Conservation (phyloP, 2,888 invertebrate genomes). For the Pyrgus malvae region DNA sequence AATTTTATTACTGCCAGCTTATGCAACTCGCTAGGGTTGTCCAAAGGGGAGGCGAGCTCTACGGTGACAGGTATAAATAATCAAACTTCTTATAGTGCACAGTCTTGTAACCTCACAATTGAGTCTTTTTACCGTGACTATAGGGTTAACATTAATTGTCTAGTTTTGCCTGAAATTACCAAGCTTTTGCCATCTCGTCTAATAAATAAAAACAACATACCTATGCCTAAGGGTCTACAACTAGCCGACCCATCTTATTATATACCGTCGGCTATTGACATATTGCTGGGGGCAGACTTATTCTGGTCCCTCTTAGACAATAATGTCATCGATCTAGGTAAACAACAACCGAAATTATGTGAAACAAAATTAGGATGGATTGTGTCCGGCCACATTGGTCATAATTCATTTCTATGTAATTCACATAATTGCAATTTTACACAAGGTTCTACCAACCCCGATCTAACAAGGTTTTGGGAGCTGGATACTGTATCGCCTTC, state of each 20-base stretch:
- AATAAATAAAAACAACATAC: conserved; percentile 4
- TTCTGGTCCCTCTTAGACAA: conserved; percentile 31
- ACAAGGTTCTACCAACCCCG: no score
- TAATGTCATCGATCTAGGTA: conserved; percentile 6
- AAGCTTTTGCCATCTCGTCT: conserved; percentile 26
- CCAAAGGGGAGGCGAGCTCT: conserved; percentile 22
- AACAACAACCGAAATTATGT: background rate
- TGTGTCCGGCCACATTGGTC: background rate
- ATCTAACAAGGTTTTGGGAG: conserved; percentile 35
- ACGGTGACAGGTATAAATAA: conserved; percentile 36
- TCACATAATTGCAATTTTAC: no score
- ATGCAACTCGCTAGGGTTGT: conserved; percentile 29
- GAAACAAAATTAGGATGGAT: background rate
- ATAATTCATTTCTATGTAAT: background rate
- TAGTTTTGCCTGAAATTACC: conserved; percentile 32
- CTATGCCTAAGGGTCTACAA: conserved; percentile 7
- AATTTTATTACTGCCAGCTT: conserved; percentile 29
- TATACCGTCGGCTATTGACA: conserved; percentile 32
- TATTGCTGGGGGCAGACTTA: conserved; percentile 34
- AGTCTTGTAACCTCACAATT: conserved; percentile 29
- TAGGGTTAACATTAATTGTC: conserved; percentile 23
- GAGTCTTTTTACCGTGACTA: conserved; percentile 26
- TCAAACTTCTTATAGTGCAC: conserved; percentile 28
- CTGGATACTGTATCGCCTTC: conserved; percentile 29
- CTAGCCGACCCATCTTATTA: conserved; percentile 35